Base-by-base conservation (phyloP, 1,140 invertebrate species). In the Uloborus diversus region DNA sequence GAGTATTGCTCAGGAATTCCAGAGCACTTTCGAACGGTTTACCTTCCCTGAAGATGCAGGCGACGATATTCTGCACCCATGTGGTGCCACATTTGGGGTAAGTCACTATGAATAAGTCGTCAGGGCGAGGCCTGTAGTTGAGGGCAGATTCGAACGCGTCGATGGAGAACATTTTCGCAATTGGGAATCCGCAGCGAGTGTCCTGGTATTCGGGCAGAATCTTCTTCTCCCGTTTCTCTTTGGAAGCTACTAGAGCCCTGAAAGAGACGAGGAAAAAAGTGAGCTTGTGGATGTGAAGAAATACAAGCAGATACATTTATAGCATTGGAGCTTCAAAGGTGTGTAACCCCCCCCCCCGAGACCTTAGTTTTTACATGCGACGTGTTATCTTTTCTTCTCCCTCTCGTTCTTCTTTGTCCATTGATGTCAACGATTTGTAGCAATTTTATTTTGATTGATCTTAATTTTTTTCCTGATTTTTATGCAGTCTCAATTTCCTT, bases 31-130 rank as follows among this genome's bases (percentile, higher is more conserved):
- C 30, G 20, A 59, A 59, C 11, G 71, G 25, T 5, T 57, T 32
- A n/a, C 81, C 81, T 13, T 81, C 35, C 17, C 78, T 80, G 35
- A 69, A 61, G 4, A 81, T 64, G 11, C 28, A 35, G 27, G 35
- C 35, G 14, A 66, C 64, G 23, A 81, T 81, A n/a, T 81, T 49
- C n/a, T 49, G 61, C 14, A 64, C 79, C 81, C 81, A 81, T 5
- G 81, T 81, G 3, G 81, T 81, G 3, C 81, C 81, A 53, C 81
- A 81, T 82, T 81, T 81, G 14, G 81, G 81, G 57, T 61, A 81
- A 14, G 81, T 81, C 3, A 69, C 79, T 14, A 81, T 71, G 47
- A 81, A 81, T 35, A 81, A 37, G 30, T 81, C 80, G 42, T 81
- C 80, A 27, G 59, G 17, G 11, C 57, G 56, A 17, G 71, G 71